phyloP scores from a whole-genome alignment of 2,797 vertebrate genomes.

The Gymnoscopelus microlampas region DNA sequence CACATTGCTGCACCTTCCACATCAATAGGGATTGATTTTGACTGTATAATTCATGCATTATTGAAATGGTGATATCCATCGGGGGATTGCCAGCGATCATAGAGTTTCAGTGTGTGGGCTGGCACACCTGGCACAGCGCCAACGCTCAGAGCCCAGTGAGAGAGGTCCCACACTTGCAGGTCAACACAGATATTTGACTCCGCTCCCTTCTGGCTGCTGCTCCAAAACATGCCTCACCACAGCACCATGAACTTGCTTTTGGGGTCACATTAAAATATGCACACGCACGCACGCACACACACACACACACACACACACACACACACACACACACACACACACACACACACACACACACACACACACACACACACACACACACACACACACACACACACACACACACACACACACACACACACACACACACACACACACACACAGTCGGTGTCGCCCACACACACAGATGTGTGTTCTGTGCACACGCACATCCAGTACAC shows the following conservation, averaged over 20 bases:
- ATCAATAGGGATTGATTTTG: conserved; percentile 56
- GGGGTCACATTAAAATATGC: conserved; percentile 25
- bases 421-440: background rate
- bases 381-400: conserved; percentile 6
- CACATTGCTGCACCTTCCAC: conserved; percentile 43
- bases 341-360: conserved; percentile 17
- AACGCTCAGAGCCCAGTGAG: conserved; percentile 47
- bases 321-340: conserved; percentile 12
- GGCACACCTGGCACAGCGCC: conserved; percentile 49
- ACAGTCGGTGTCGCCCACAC: too few species aligned
- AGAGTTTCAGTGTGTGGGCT: conserved; percentile 64
- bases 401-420: conserved; percentile 4
- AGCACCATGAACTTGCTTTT: conserved; percentile 30
- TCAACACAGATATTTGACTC: conserved; percentile 60
- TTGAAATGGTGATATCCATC: conserved; percentile 60
- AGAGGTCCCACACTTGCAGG: conserved; percentile 57
- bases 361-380: conserved; percentile 14
- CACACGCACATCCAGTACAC: background rate
- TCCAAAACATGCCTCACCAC: conserved; percentile 30
- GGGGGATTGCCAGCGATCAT: conserved; percentile 47
- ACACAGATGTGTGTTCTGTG: too few species aligned
- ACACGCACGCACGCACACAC: background rate
- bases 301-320: conserved; percentile 10
- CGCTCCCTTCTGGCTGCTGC: conserved; percentile 42
- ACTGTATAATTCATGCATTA: conserved; percentile 58